Evolutionary conservation across 2,113 vertebrate species (phyloP).

Genomic region (Vireo altiloquus): DNA sequence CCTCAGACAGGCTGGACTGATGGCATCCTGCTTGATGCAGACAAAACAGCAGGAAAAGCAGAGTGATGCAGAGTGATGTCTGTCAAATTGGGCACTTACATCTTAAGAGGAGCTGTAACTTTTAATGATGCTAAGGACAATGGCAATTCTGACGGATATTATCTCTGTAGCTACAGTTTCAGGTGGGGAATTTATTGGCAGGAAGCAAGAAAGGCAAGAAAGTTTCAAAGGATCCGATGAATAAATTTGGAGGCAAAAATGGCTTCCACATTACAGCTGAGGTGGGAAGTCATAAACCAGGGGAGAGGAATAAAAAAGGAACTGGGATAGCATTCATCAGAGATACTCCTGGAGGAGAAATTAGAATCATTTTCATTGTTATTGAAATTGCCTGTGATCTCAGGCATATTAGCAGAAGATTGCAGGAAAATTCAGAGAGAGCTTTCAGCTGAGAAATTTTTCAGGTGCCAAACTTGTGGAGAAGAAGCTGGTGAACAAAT

Average conservation of each 20-base stretch:
- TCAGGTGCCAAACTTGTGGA: neutral
- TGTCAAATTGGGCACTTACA: slow-evolving; percentile 45
- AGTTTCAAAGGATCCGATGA: slow-evolving; percentile 36
- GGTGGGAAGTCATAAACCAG: slow-evolving; percentile 36
- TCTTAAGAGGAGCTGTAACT: slow-evolving; percentile 33
- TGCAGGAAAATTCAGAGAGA: slow-evolving; percentile 12
- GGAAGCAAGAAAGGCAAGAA: neutral
- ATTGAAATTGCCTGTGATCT: slow-evolving; percentile 56
- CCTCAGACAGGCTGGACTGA: neutral
- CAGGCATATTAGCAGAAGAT: slow-evolving; percentile 34
- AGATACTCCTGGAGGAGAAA: neutral
- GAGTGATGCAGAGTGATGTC: neutral
- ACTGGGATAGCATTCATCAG: neutral
- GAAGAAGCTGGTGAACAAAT: neutral
- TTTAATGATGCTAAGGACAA: slow-evolving; percentile 53
- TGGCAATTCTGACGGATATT: slow-evolving; percentile 18
- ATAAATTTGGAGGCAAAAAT: neutral
- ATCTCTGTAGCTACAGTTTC: slow-evolving; percentile 38
- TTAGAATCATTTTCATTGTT: slow-evolving; percentile 51
- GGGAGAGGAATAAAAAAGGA: slow-evolving; percentile 19
- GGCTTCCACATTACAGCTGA: neutral
- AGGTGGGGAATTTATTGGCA: slow-evolving; percentile 16
- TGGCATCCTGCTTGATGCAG: neutral
- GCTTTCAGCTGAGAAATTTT: neutral
- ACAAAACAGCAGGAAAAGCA: neutral